phyloP scores from a whole-genome alignment of 1,140 invertebrate species.

The Drosophila kohkoa region DNA sequence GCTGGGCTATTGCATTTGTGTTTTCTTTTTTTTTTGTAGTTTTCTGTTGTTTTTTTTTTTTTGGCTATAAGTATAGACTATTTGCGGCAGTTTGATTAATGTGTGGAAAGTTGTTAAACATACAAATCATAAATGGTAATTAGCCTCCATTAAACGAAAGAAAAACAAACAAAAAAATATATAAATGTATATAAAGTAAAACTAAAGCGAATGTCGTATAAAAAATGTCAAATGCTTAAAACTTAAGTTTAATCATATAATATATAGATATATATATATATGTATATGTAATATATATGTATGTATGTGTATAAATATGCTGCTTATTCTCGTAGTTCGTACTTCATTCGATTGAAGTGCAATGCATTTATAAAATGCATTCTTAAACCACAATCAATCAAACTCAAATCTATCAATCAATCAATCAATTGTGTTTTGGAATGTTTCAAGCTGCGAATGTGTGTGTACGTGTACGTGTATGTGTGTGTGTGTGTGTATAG shows the following conservation, averaged over 20 bases:
- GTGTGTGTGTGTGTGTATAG: conserved; percentile 37
- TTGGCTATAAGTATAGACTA: conserved; percentile 60
- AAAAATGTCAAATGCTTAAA: conserved; percentile 45
- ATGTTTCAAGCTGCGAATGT: conserved; percentile 80
- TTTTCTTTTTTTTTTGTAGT: conserved; percentile 10
- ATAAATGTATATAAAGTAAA: conserved; percentile 32
- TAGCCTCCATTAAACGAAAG: conserved; percentile 74
- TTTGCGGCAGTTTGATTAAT: conserved; percentile 57
- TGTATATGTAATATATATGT: conserved; percentile 21
- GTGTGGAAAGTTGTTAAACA: conserved; percentile 27
- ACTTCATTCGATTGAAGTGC: conserved; percentile 41
- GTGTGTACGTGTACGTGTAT: conserved; percentile 15
- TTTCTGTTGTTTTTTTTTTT: conserved; percentile 15
- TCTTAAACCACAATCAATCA: conserved; percentile 31
- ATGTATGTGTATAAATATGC: conserved; percentile 59
- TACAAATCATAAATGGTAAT: conserved; percentile 61
- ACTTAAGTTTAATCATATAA: conserved; percentile 30
- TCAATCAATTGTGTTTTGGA: conserved; percentile 60
- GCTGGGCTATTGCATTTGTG: conserved; percentile 69
- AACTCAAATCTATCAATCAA: conserved; percentile 18
- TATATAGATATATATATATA: conserved; percentile 25
- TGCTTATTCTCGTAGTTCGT: conserved; percentile 66
- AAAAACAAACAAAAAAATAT: conserved; percentile 60
- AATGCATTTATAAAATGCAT: conserved; percentile 81
- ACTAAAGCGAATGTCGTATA: conserved; percentile 36